Conservation (phyloP, 1,140 invertebrate genomes). For the Drosophila willistoni region DNA sequence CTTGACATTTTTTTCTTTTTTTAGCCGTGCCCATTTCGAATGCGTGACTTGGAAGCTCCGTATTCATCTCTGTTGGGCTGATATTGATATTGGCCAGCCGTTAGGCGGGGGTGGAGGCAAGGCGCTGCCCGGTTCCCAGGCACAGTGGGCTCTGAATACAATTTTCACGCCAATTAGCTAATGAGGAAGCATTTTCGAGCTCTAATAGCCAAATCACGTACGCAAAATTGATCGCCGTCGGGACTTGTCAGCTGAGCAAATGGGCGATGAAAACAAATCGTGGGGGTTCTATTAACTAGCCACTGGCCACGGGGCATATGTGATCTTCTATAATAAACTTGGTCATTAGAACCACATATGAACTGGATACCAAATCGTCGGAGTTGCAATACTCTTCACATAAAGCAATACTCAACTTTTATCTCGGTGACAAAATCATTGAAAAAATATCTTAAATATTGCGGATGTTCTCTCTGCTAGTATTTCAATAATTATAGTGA, state of each 20-base stretch:
- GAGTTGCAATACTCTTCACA: neutral
- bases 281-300: conserved; percentile 55
- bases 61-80: conserved; percentile 27
- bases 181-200: conserved; percentile 65
- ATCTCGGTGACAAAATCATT: neutral
- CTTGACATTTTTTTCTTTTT: conserved; percentile 41
- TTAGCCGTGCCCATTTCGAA: conserved; percentile 72
- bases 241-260: conserved; percentile 56
- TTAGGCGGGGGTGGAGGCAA: conserved; percentile 17
- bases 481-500: neutral
- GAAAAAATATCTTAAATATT: neutral
- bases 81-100: conserved; percentile 46
- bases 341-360: neutral
- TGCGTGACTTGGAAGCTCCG: conserved; percentile 71
- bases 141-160: conserved; percentile 56
- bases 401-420: no score
- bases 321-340: neutral
- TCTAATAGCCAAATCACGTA: conserved; percentile 63
- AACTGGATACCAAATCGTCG: neutral
- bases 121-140: conserved; percentile 46
- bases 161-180: conserved; percentile 76
- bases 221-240: conserved; percentile 42
- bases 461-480: neutral
- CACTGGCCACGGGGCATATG: conserved; percentile 13
- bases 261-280: conserved; percentile 38